Evolutionary conservation across 2,113 vertebrate species (phyloP).

Genomic region (Sitta europaea): DNA sequence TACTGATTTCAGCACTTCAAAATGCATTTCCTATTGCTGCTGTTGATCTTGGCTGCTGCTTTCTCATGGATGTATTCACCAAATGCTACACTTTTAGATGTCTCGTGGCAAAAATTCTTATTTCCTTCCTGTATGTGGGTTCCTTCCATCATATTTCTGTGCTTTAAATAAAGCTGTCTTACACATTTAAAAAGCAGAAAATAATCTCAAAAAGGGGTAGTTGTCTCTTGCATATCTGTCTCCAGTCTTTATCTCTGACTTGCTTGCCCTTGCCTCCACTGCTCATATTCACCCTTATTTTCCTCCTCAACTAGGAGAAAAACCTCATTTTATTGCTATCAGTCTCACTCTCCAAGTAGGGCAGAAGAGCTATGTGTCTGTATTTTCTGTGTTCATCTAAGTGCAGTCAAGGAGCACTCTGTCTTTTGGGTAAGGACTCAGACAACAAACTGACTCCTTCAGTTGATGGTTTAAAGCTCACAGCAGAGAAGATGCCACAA

Average conservation of each 20-base stretch:
- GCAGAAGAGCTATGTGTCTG: fast-evolving
- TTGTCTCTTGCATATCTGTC: background rate
- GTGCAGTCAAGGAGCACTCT: background rate
- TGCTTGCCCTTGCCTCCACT: background rate
- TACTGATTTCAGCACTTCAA: background rate
- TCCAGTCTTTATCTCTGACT: background rate
- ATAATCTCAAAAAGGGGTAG: background rate
- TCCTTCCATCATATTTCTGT: background rate
- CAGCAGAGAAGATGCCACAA: background rate
- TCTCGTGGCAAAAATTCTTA: background rate
- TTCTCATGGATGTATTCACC: background rate
- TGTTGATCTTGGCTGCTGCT: background rate
- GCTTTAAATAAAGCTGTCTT: background rate
- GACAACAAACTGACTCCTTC: background rate
- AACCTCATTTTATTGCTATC: background rate
- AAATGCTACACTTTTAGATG: background rate
- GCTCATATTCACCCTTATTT: background rate
- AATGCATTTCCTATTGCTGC: background rate
- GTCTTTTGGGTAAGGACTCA: background rate
- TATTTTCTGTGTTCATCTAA: background rate
- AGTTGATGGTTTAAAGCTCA: background rate
- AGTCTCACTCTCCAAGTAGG: background rate
- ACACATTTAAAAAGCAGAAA: background rate
- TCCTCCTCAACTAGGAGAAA: background rate
- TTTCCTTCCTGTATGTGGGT: background rate